Evolutionary conservation across 2,113 vertebrate genomes (phyloP).

Genomic region (Pimephales promelas): DNA sequence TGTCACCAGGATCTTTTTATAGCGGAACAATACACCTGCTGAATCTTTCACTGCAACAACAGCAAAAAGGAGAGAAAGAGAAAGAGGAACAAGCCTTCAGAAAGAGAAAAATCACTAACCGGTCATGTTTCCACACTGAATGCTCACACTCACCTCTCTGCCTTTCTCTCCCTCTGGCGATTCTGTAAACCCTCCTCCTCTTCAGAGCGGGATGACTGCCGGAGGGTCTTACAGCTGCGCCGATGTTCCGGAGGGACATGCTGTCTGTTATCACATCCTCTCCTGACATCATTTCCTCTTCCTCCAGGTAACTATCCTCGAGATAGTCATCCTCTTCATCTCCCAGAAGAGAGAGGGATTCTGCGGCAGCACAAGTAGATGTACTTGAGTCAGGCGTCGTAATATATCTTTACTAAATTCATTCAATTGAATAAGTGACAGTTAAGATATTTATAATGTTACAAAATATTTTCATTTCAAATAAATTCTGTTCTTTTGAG

Average conservation of each 20-base stretch:
- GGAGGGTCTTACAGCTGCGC: conserved; percentile 70
- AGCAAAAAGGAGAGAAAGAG: not conserved
- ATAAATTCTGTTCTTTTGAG: not conserved
- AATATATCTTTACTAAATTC: too few relatives aligned
- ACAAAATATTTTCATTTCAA: not conserved
- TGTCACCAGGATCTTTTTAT: conserved; percentile 89
- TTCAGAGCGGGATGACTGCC: conserved; percentile 73
- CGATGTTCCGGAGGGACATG: conserved; percentile 63
- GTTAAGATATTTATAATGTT: too few relatives aligned
- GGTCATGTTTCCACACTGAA: not conserved
- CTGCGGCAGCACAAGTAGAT: conserved; percentile 49
- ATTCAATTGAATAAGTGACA: too few relatives aligned
- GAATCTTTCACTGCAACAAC: conserved; percentile 84
- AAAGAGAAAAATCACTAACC: not conserved
- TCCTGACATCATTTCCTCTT: conserved; percentile 74
- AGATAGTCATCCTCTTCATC: conserved; percentile 74
- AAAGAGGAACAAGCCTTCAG: not conserved
- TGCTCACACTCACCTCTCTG: conserved; percentile 79
- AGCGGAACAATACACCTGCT: conserved; percentile 87
- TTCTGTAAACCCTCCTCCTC: conserved; percentile 77
- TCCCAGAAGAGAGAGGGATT: conserved; percentile 74
- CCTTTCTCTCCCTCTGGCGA: conserved; percentile 78
- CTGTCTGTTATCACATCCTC: conserved; percentile 71
- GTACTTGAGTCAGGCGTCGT: too few relatives aligned
- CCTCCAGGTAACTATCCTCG: conserved; percentile 74